These are phyloP conservation scores for Tillus elongatus DNA, from an alignment of 2,888 invertebrate species.

Conservation along the genomic window DNA sequence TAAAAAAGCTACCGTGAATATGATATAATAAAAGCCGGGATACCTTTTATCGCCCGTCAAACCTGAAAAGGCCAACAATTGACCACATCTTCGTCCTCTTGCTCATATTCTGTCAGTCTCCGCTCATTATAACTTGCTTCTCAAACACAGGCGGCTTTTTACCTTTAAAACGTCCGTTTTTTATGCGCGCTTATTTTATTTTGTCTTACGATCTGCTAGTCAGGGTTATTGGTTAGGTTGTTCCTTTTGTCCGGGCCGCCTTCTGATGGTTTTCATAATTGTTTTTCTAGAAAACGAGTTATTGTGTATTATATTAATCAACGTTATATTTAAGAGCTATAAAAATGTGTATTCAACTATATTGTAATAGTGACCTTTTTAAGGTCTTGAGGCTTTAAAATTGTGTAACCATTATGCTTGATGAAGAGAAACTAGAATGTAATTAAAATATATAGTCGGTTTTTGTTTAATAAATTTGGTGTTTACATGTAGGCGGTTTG, in stretches of 20 bases:
- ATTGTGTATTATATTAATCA: slow-evolving; percentile 5
- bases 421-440: too few relatives aligned
- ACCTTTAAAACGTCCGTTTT: slow-evolving; percentile 25
- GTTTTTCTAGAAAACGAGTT: slow-evolving; percentile 20
- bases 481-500: too few relatives aligned
- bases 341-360: too few relatives aligned
- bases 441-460: too few relatives aligned
- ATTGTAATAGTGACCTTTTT: neutral
- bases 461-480: too few relatives aligned
- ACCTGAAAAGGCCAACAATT: slow-evolving; percentile 22
- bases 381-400: neutral
- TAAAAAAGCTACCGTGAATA: slow-evolving; percentile 26
- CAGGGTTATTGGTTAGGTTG: slow-evolving; percentile 25
- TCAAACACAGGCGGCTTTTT: slow-evolving; percentile 19
- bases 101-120: slow-evolving; percentile 20
- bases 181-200: slow-evolving; percentile 21
- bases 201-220: slow-evolving; percentile 24
- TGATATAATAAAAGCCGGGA: slow-evolving; percentile 24
- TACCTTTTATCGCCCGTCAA: slow-evolving; percentile 27
- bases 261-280: slow-evolving; percentile 21
- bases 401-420: slow-evolving; percentile 3
- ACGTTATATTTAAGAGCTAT: slow-evolving; percentile 3
- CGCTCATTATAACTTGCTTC: slow-evolving; percentile 13
- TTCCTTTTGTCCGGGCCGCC: slow-evolving; percentile 13
- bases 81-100: slow-evolving; percentile 17